A percentile compares a stretch with the other conserved stretches of the same genome.
phyloP scores from a whole-genome alignment of 2,797 vertebrate species.

The Ptychadena robeensis region DNA sequence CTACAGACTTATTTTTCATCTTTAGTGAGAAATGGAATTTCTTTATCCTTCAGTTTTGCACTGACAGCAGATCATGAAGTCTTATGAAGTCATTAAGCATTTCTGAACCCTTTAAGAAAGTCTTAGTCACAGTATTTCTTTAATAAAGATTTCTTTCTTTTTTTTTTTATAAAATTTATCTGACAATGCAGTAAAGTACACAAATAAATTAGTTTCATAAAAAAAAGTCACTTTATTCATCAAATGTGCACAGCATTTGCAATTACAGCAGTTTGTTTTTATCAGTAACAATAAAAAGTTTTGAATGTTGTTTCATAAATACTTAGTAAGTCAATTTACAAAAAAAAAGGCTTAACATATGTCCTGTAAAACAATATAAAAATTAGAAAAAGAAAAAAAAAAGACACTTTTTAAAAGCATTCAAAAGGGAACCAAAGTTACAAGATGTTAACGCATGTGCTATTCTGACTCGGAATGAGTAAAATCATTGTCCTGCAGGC shows the following conservation, averaged over 20 bases:
- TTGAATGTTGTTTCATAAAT: constrained; percentile 51
- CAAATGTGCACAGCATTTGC: constrained; percentile 44
- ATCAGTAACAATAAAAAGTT: constrained; percentile 57
- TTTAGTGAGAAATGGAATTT: constrained; percentile 68
- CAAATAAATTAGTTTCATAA: constrained; percentile 42
- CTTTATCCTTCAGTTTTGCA: constrained; percentile 71
- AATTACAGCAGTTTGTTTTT: constrained; percentile 58
- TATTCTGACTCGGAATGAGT: constrained; percentile 7
- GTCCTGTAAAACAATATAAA: constrained; percentile 18
- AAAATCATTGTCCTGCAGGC: constrained; percentile 22
- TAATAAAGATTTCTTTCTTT: constrained; percentile 56
- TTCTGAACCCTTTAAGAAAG: constrained; percentile 68
- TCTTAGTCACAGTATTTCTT: constrained; percentile 59
- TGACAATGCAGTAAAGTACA: constrained; percentile 57
- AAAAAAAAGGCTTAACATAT: constrained; percentile 36
- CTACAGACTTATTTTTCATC: constrained; percentile 67
- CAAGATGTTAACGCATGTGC: constrained; percentile 11
- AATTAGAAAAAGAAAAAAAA: constrained; percentile 8
- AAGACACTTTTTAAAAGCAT: constrained; percentile 4
- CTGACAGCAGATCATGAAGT: constrained; percentile 68
- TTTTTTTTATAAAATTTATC: constrained; percentile 46
- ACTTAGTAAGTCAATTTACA: constrained; percentile 41
- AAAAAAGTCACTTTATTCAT: constrained; percentile 61
- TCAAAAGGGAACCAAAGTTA: constrained; percentile 8
- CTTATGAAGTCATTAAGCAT: constrained; percentile 69